Evolutionary conservation across 2,888 invertebrate genomes (phyloP).

Genomic region (Beris morrisii): DNA sequence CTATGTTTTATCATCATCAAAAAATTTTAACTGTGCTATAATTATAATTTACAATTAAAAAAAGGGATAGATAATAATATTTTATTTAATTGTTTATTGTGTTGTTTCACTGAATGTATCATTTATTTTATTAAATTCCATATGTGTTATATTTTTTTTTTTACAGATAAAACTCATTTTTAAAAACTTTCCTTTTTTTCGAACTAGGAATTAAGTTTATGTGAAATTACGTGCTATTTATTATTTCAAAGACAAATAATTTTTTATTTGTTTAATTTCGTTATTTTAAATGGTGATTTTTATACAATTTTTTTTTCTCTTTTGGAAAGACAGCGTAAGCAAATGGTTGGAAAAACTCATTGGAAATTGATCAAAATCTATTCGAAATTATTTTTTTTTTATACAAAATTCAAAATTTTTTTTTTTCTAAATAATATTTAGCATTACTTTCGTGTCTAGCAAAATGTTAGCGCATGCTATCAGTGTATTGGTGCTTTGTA

Average conservation of each 20-base stretch:
- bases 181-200: no score
- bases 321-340: no score
- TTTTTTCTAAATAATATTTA: no score
- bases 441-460: no score
- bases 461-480: no score
- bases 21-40: background rate
- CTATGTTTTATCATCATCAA: background rate
- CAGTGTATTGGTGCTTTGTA: no score
- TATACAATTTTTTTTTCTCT: background rate
- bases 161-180: background rate
- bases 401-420: no score
- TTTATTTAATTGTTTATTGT: constrained; percentile 24
- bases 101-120: constrained; percentile 31
- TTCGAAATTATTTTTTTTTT: no score
- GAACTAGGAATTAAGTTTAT: background rate
- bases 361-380: no score
- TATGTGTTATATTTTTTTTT: constrained; percentile 5
- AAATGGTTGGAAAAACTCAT: no score
- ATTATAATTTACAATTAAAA: background rate
- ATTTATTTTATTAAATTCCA: background rate
- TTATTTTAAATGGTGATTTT: background rate
- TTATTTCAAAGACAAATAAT: background rate
- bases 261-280: background rate
- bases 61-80: constrained; percentile 6
- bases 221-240: constrained; percentile 1